phyloP scores from a whole-genome alignment of 2,113 vertebrate genomes.

The Laterallus jamaicensis region DNA sequence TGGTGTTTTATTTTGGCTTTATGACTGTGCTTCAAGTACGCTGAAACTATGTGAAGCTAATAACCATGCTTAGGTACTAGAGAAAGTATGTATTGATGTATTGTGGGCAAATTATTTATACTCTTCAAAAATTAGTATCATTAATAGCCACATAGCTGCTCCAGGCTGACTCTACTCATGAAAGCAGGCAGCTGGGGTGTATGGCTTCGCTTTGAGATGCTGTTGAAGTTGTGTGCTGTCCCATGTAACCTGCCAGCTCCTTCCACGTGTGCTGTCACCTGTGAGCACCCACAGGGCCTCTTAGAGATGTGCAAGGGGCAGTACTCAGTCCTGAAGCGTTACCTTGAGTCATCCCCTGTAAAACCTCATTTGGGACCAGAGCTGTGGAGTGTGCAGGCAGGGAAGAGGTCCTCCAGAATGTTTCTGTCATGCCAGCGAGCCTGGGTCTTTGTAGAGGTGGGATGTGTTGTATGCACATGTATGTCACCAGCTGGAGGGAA shows the following conservation, averaged over 20 bases:
- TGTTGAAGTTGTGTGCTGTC: neutral
- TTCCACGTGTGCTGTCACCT: neutral
- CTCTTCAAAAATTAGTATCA: conserved; percentile 14
- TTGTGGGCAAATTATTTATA: conserved; percentile 41
- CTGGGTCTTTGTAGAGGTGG: neutral
- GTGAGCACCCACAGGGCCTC: neutral
- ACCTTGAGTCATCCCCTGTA: neutral
- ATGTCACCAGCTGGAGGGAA: neutral
- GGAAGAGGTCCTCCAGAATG: neutral
- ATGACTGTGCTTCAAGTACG: neutral
- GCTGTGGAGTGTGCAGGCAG: neutral
- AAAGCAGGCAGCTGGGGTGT: neutral
- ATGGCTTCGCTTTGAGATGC: neutral
- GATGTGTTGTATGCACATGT: neutral
- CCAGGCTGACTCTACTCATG: neutral
- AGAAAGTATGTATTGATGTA: conserved; percentile 19
- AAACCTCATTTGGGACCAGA: neutral
- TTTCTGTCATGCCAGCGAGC: neutral
- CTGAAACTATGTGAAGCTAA: conserved; percentile 31
- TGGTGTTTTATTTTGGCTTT: conserved; percentile 16
- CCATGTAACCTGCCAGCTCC: neutral
- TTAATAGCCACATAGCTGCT: neutral
- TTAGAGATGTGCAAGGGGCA: neutral
- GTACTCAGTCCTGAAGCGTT: conserved; percentile 47
- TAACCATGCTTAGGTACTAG: neutral